Evolutionary conservation across 2,888 invertebrate species (phyloP).

Genomic region (Trissoscelio sp.): DNA sequence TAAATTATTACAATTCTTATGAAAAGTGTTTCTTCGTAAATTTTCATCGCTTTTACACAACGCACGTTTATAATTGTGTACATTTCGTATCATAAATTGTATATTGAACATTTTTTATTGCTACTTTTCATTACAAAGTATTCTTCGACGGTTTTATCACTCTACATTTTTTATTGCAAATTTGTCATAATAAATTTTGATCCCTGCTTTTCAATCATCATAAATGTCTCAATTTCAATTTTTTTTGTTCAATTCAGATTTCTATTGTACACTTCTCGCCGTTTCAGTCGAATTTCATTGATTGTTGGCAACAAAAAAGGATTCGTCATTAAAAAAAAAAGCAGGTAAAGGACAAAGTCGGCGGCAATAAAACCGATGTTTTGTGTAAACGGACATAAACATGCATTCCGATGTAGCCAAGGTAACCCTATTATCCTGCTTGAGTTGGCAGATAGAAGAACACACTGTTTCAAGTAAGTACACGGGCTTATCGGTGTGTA

Average conservation of each 20-base stretch:
- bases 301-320: constrained; percentile 2
- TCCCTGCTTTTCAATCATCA: not conserved
- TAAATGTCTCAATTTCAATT: constrained; percentile 8
- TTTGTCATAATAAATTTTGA: constrained; percentile 10
- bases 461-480: constrained; percentile 47
- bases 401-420: constrained; percentile 42
- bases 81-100: not conserved
- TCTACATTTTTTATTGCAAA: not conserved
- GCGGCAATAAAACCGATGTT: constrained; percentile 33
- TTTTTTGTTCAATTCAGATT: not conserved
- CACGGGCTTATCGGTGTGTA: constrained; percentile 47
- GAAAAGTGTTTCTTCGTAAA: no score
- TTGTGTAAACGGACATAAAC: constrained; percentile 46
- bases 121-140: constrained; percentile 9
- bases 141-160: not conserved
- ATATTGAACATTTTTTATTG: not conserved
- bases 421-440: constrained; percentile 55
- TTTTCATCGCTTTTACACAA: no score
- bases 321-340: constrained; percentile 22
- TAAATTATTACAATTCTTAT: no score
- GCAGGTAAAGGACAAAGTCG: constrained; percentile 21
- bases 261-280: not conserved
- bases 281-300: constrained; percentile 3
- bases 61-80: not conserved
- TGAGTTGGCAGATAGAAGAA: constrained; percentile 49